Conservation (phyloP, 2,797 vertebrate genomes). For the Echeneis naucrates region DNA sequence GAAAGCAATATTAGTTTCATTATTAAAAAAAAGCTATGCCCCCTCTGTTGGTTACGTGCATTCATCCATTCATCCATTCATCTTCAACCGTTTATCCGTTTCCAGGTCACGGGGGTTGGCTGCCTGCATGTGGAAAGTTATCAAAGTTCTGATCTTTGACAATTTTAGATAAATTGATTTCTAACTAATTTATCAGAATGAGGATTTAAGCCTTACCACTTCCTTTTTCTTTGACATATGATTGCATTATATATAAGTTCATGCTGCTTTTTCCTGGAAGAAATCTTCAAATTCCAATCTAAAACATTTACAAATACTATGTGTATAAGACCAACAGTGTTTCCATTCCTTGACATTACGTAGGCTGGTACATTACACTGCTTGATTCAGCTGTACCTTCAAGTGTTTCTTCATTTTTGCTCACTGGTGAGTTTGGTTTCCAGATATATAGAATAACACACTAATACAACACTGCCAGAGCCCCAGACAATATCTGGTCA, state of each 20-base stretch:
- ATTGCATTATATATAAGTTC: background rate
- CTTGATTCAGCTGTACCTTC: slow-evolving; percentile 18
- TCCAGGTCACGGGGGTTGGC: too few relatives aligned
- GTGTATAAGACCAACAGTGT: background rate
- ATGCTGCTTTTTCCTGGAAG: slow-evolving; percentile 4
- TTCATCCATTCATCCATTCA: too few relatives aligned
- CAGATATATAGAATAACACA: background rate
- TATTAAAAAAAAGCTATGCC: too few relatives aligned
- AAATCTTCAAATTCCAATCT: background rate
- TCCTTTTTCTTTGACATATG: background rate
- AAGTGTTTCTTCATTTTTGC: background rate
- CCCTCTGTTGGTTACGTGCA: too few relatives aligned
- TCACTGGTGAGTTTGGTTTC: background rate
- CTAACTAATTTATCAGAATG: background rate
- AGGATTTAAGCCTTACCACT: background rate
- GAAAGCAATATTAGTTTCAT: too few relatives aligned
- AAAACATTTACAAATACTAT: background rate
- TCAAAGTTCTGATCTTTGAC: slow-evolving; percentile 14
- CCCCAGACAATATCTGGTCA: background rate
- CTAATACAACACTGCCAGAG: background rate
- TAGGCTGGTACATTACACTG: background rate
- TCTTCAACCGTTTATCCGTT: too few relatives aligned
- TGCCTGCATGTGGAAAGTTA: slow-evolving; percentile 21
- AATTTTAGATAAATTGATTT: slow-evolving; percentile 34
- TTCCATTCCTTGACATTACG: background rate